Percentiles rank a stretch among this genome's conserved stretches.
phyloP scores from a whole-genome alignment of 2,797 vertebrate genomes.

The Etheostoma perlongum region DNA sequence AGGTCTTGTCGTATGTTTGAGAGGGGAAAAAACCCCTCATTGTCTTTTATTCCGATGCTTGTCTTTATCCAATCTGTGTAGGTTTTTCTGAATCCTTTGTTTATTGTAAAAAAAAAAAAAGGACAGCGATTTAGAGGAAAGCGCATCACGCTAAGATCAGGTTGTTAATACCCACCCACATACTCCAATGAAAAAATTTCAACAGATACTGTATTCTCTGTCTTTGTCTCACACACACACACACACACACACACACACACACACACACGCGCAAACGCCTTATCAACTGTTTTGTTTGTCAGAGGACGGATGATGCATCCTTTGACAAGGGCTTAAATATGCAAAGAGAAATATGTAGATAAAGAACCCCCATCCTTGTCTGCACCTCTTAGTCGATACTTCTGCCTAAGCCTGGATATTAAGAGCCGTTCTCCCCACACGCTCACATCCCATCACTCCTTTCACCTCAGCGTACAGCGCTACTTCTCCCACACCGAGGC shows the following conservation, averaged over 20 bases:
- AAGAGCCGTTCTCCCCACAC: slow-evolving; percentile 5
- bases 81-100: slow-evolving; percentile 86
- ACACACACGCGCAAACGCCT: slow-evolving; percentile 53
- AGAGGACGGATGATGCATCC: slow-evolving; percentile 70
- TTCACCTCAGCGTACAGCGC: slow-evolving; percentile 17
- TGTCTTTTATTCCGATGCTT: slow-evolving; percentile 81
- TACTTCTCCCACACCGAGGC: slow-evolving; percentile 33
- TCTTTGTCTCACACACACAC: slow-evolving; percentile 28
- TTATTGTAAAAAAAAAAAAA: slow-evolving; percentile 69
- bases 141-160: slow-evolving; percentile 85
- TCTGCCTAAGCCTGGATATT: slow-evolving; percentile 54
- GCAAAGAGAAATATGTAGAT: slow-evolving; percentile 74
- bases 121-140: slow-evolving; percentile 79
- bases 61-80: slow-evolving; percentile 87
- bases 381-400: slow-evolving; percentile 54
- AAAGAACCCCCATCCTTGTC: slow-evolving; percentile 66
- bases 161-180: slow-evolving; percentile 89
- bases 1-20: slow-evolving; percentile 60
- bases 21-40: slow-evolving; percentile 27
- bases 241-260: slow-evolving; percentile 42
- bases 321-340: slow-evolving; percentile 82
- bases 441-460: slow-evolving; percentile 15
- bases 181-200: slow-evolving; percentile 83
- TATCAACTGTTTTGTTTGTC: slow-evolving; percentile 76
- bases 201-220: slow-evolving; percentile 79